phyloP scores from a whole-genome alignment of 2,113 vertebrate species.

The Todiramphus chloris region DNA sequence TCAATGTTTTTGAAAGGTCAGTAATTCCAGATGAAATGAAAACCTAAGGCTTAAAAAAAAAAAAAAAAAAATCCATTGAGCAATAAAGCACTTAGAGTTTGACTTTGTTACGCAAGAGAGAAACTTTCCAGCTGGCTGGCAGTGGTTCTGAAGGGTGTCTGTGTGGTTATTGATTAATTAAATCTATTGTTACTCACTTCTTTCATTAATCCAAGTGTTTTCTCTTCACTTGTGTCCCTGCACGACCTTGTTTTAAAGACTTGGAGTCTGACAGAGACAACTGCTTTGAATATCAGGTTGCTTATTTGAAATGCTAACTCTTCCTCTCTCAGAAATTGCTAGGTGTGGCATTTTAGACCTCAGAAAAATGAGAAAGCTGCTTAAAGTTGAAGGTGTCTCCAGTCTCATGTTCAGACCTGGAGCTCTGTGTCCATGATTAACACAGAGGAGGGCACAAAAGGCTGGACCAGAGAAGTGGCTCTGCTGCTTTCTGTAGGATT shows the following conservation, averaged over 20 bases:
- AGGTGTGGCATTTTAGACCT: conserved; percentile 10
- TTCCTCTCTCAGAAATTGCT: conserved; percentile 1
- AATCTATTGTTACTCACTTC: conserved; percentile 55
- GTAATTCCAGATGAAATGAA: conserved; percentile 47
- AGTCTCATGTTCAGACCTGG: background rate
- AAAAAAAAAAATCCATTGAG: conserved; percentile 4
- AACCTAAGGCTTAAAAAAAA: background rate
- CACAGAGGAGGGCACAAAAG: background rate
- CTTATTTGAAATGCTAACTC: conserved; percentile 24
- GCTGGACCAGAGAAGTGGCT: background rate
- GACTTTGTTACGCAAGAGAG: conserved; percentile 57
- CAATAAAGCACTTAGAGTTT: conserved; percentile 53
- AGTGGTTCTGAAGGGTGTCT: conserved; percentile 43
- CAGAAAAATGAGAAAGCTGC: conserved; percentile 3
- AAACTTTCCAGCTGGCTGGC: conserved; percentile 64
- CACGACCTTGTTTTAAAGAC: conserved; percentile 19
- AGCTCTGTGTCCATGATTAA: background rate
- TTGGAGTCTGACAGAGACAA: background rate
- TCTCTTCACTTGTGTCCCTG: conserved; percentile 25
- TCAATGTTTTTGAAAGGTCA: conserved; percentile 53
- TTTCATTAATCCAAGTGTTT: conserved; percentile 61
- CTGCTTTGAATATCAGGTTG: background rate
- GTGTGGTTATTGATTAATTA: conserved; percentile 61
- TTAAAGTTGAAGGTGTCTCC: background rate
- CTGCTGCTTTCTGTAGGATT: background rate